A percentile compares a stretch with the other conserved stretches of the same genome.
These are phyloP conservation scores for Tenthredo livida DNA, from an alignment of 2,888 invertebrate genomes.

Conservation along the genomic window DNA sequence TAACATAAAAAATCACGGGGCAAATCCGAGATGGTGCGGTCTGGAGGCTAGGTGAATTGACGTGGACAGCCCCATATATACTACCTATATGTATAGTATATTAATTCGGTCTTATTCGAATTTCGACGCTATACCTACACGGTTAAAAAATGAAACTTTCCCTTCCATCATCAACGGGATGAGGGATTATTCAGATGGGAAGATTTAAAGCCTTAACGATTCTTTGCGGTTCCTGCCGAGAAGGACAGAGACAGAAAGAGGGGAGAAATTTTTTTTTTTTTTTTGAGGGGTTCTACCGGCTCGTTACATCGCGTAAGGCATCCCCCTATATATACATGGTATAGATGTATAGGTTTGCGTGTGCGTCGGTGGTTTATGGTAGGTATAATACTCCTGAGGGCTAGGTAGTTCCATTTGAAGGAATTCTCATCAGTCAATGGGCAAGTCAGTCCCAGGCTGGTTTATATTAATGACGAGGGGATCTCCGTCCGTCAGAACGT, in stretches of 20 bases:
- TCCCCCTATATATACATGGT: neutral
- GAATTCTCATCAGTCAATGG: conserved; percentile 53
- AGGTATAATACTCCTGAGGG: conserved; percentile 1
- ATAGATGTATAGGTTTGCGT: neutral
- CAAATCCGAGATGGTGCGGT: too few relatives aligned
- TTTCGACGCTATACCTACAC: too few relatives aligned
- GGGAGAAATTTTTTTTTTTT: neutral
- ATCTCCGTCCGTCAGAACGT: conserved; percentile 29
- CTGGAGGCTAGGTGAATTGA: too few relatives aligned
- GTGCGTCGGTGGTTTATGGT: conserved; percentile 22
- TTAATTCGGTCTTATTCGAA: too few relatives aligned
- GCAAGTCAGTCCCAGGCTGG: conserved; percentile 48
- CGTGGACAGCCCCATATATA: too few relatives aligned
- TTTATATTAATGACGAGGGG: conserved; percentile 53
- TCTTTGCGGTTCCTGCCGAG: conserved; percentile 29
- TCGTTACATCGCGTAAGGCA: conserved; percentile 13
- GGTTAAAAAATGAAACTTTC: conserved; percentile 5
- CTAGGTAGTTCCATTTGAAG: conserved; percentile 45
- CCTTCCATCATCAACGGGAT: neutral
- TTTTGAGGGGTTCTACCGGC: neutral
- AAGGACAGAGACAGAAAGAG: neutral
- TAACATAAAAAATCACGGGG: too few relatives aligned
- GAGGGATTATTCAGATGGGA: conserved; percentile 40
- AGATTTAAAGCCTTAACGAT: conserved; percentile 32
- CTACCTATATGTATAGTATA: too few relatives aligned